Evolutionary conservation across 2,888 invertebrate genomes (phyloP).

Genomic region (Cephalotes varians): DNA sequence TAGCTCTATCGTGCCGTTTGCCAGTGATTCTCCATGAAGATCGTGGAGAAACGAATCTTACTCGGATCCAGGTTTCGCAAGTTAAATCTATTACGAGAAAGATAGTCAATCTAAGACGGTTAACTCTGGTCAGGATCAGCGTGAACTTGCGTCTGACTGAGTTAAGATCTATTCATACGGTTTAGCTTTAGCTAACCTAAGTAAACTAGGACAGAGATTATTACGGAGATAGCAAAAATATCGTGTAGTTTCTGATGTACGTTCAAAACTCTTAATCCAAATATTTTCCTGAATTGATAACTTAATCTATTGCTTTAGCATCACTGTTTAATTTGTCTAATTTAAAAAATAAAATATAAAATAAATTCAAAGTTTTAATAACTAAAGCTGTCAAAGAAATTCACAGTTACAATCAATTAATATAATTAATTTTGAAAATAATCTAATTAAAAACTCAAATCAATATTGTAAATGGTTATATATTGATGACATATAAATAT

Average conservation of each 20-base stretch:
- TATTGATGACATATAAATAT: not conserved
- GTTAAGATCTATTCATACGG: constrained; percentile 50
- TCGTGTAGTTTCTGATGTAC: not conserved
- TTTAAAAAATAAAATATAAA: not conserved
- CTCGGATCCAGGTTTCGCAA: constrained; percentile 38
- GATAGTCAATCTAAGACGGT: constrained; percentile 39
- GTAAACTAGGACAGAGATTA: constrained; percentile 25
- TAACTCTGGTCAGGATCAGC: constrained; percentile 50
- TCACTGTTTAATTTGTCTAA: not conserved
- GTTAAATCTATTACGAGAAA: constrained; percentile 52
- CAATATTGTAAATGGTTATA: not conserved
- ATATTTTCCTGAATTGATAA: not conserved
- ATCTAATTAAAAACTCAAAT: not conserved
- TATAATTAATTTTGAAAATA: not conserved
- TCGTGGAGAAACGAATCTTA: constrained; percentile 38
- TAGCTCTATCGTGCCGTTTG: constrained; percentile 33
- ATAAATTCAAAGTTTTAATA: not conserved
- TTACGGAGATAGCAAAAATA: constrained; percentile 6
- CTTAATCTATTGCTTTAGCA: not conserved
- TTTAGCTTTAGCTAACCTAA: constrained; percentile 32
- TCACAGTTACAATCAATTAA: not conserved
- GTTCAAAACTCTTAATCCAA: not conserved
- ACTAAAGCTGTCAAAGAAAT: not conserved
- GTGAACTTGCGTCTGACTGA: constrained; percentile 29
- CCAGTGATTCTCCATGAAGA: constrained; percentile 30